Conservation (phyloP, 30 jellyfish, hydroid and myxozoan species). For the Clytia hemisphaerica region DNA sequence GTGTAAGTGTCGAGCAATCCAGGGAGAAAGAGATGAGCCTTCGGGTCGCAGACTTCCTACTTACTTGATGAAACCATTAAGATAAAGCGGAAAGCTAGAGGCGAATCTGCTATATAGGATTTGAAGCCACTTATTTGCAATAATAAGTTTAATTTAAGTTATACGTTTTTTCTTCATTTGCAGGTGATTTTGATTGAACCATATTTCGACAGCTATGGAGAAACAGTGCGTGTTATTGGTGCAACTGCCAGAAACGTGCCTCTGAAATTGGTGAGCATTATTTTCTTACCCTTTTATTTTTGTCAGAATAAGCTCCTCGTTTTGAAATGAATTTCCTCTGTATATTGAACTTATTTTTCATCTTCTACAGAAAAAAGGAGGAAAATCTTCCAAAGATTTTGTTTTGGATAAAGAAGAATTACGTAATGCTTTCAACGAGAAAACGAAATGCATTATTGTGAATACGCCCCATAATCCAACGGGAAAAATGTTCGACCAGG, state of each 20-base stretch:
- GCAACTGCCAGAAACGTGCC: conserved; percentile 66
- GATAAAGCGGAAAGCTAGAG: no score
- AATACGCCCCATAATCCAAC: conserved; percentile 95
- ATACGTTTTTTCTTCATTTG: not conserved
- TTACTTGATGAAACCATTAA: no score
- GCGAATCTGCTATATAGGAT: no score
- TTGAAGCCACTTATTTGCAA: not conserved
- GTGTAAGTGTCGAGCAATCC: no score
- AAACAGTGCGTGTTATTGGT: conserved; percentile 52
- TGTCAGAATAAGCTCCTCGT: not conserved
- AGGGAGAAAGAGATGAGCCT: no score
- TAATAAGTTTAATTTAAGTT: not conserved
- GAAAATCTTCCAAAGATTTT: conserved; percentile 55
- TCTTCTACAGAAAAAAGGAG: conserved; percentile 56
- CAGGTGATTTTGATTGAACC: conserved; percentile 90
- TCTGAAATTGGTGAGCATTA: conserved; percentile 47
- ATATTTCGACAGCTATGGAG: conserved; percentile 68
- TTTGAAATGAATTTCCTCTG: not conserved
- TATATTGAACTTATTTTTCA: not conserved
- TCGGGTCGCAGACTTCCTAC: no score
- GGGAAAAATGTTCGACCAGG: conserved; percentile 82
- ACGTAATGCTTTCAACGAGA: conserved; percentile 52
- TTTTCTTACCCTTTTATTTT: not conserved
- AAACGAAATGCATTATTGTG: conserved; percentile 76
- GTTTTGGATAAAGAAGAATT: conserved; percentile 62